phyloP scores from a whole-genome alignment of 2,888 invertebrate species.

The Mimachlamys varia region DNA sequence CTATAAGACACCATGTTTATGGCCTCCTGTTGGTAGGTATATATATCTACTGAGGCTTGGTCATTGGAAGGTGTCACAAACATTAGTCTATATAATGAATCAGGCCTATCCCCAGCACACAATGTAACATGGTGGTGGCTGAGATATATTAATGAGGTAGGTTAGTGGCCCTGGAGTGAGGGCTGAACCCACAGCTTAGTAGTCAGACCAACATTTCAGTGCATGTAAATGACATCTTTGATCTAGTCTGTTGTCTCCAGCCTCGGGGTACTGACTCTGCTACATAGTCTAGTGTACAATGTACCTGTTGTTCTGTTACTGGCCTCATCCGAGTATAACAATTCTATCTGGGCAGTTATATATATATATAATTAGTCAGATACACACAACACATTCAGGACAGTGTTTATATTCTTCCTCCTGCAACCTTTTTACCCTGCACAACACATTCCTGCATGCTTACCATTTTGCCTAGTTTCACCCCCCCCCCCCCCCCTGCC shows the following conservation, averaged over 20 bases:
- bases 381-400: too few species aligned
- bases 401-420: too few species aligned
- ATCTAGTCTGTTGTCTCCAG: not conserved
- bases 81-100: not conserved
- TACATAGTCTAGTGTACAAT: not conserved
- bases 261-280: not conserved
- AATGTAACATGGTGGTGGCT: not conserved
- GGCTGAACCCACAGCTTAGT: not conserved
- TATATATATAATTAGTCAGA: too few species aligned
- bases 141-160: not conserved
- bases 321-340: not conserved
- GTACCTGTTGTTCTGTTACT: not conserved
- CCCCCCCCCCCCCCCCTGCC: too few species aligned
- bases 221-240: not conserved
- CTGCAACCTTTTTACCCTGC: too few species aligned
- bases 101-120: not conserved
- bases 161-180: not conserved
- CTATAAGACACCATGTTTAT: too few species aligned
- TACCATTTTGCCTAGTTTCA: too few species aligned
- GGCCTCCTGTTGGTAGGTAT: too few species aligned
- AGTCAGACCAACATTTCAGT: constrained; percentile 4
- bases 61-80: not conserved
- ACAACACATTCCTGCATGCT: too few species aligned
- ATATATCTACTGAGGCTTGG: too few species aligned
- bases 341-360: too few species aligned